These are phyloP conservation scores for Malacosoma neustria DNA, from an alignment of 2,888 invertebrate genomes.

Conservation along the genomic window DNA sequence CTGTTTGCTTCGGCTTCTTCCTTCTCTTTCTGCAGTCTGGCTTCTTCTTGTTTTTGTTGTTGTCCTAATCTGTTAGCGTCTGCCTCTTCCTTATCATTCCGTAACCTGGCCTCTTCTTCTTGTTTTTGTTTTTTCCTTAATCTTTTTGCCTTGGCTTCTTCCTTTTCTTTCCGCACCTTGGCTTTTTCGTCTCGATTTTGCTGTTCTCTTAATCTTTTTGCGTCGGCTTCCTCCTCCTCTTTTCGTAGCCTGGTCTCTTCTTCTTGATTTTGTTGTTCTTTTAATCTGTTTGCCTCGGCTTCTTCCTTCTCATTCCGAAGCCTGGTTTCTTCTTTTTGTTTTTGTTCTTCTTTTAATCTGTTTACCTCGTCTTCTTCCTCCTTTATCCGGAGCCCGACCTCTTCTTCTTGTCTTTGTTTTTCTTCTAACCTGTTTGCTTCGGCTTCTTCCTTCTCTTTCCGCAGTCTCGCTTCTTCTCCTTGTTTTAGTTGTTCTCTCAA, in stretches of 20 bases:
- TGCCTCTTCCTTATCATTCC: not conserved
- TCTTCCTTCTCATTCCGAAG: slow-evolving; percentile 9
- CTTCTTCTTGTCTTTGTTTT: slow-evolving; percentile 1
- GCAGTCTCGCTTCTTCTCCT: slow-evolving; percentile 2
- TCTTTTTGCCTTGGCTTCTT: slow-evolving; percentile 1
- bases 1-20: not conserved
- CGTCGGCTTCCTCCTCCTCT: slow-evolving; percentile 4
- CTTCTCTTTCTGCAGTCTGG: not conserved
- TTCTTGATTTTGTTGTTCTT: slow-evolving; percentile 7
- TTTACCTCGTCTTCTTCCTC: slow-evolving; percentile 8
- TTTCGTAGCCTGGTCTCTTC: slow-evolving; percentile 1
- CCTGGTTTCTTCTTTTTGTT: slow-evolving; percentile 11
- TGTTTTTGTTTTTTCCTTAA: no score
- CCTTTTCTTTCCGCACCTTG: slow-evolving; percentile 2
- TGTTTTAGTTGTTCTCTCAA: slow-evolving; percentile 6
- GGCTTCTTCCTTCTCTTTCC: not conserved
- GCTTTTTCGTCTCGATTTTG: slow-evolving; percentile 3
- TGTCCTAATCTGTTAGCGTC: not conserved
- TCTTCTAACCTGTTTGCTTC: slow-evolving; percentile 2
- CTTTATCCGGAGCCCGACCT: not conserved
- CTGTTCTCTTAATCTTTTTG: slow-evolving; percentile 9
- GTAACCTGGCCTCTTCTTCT: not conserved
- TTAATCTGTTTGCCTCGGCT: not conserved
- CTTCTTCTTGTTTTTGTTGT: not conserved
- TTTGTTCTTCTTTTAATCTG: slow-evolving; percentile 10